Evolutionary conservation across 2,888 invertebrate species (phyloP).

Genomic region (Schrankia costaestrigalis): DNA sequence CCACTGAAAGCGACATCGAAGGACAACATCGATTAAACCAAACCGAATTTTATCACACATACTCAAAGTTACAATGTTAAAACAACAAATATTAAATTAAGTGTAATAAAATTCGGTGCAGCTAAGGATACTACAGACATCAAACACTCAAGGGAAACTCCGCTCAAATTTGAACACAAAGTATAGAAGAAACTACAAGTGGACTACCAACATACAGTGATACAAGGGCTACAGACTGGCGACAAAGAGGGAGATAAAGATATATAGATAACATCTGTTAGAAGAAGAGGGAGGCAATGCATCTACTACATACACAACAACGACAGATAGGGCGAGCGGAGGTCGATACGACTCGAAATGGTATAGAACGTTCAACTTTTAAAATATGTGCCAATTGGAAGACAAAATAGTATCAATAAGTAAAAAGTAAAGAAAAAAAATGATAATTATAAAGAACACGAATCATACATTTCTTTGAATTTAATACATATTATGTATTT

Average conservation of each 20-base stretch:
- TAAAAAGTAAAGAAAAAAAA: no score
- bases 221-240: constrained; percentile 67
- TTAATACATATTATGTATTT: no score
- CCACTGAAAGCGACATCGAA: constrained; percentile 79
- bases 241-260: constrained; percentile 68
- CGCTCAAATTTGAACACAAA: constrained; percentile 68
- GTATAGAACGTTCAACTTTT: constrained; percentile 54
- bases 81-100: background rate
- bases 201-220: constrained; percentile 71
- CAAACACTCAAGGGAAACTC: constrained; percentile 67
- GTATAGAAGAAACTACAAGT: constrained; percentile 77
- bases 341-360: constrained; percentile 67
- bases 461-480: no score
- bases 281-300: constrained; percentile 76
- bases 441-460: no score
- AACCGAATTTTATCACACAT: constrained; percentile 60
- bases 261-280: constrained; percentile 63
- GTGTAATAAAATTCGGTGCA: constrained; percentile 47
- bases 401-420: no score
- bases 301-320: constrained; percentile 79
- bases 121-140: constrained; percentile 67
- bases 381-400: constrained; percentile 27
- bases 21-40: constrained; percentile 73
- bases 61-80: no score
- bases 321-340: constrained; percentile 72